Evolutionary conservation across 2,888 invertebrate species (phyloP).

Genomic region (Falcaria lacertinaria): DNA sequence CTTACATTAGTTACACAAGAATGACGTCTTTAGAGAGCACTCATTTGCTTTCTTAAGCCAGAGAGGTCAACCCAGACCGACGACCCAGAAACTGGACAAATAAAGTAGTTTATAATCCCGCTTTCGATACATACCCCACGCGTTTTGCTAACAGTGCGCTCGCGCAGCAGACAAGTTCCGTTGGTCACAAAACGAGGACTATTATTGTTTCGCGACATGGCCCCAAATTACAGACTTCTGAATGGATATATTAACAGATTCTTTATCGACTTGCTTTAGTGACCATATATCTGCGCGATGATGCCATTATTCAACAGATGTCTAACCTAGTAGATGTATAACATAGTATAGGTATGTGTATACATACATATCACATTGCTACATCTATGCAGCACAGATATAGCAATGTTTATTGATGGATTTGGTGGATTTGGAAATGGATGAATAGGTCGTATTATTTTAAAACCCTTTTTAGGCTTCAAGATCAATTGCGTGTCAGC

Average conservation of each 20-base stretch:
- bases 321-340: not conserved
- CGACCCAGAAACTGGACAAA: conserved; percentile 59
- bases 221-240: no score
- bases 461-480: no score
- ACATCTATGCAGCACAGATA: no score
- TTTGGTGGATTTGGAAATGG: no score
- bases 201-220: not conserved
- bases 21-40: conserved; percentile 29
- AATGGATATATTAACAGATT: not conserved
- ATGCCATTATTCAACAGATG: not conserved
- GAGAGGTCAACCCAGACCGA: conserved; percentile 62
- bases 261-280: not conserved
- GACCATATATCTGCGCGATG: not conserved
- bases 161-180: conserved; percentile 34
- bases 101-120: conserved; percentile 41
- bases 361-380: no score
- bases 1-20: not conserved
- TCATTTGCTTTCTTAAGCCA: conserved; percentile 26
- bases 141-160: conserved; percentile 28
- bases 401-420: no score
- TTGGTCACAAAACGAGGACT: conserved; percentile 4
- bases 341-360: not conserved
- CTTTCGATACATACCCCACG: conserved; percentile 41
- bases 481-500: no score
- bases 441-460: no score